Conservation (phyloP, 2,888 invertebrate genomes). For the Patella caerulea region DNA sequence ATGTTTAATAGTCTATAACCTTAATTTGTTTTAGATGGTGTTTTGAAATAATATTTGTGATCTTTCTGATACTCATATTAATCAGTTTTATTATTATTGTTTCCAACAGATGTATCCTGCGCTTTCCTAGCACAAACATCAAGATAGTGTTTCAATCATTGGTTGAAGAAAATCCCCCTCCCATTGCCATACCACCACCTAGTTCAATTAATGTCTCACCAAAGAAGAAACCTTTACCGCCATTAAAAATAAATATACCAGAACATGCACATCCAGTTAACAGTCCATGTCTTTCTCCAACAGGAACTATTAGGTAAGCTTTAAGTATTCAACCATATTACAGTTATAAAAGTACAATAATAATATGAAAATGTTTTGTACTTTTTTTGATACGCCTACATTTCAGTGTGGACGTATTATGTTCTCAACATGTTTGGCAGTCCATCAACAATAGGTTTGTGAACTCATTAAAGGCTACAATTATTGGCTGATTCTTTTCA, state of each 20-base stretch:
- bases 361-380: too few relatives aligned
- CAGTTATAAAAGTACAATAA: too few relatives aligned
- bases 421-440: too few relatives aligned
- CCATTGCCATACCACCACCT: constrained; percentile 41
- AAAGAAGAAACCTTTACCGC: constrained; percentile 76
- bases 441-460: too few relatives aligned
- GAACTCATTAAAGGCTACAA: too few relatives aligned
- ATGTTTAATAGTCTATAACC: not conserved
- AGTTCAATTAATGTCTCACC: constrained; percentile 43
- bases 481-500: too few relatives aligned
- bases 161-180: constrained; percentile 77
- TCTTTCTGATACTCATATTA: not conserved
- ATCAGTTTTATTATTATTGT: too few relatives aligned
- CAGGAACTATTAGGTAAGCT: constrained; percentile 70
- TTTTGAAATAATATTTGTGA: not conserved
- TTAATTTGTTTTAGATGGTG: not conserved
- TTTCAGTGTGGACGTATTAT: too few relatives aligned
- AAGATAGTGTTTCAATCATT: constrained; percentile 93
- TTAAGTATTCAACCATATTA: not conserved
- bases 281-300: constrained; percentile 76
- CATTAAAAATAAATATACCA: constrained; percentile 89
- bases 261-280: constrained; percentile 75
- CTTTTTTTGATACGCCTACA: too few relatives aligned
- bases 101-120: constrained; percentile 86
- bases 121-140: constrained; percentile 98